phyloP scores from a whole-genome alignment of 2,113 vertebrate species.

The Mesoclemmys tuberculata region DNA sequence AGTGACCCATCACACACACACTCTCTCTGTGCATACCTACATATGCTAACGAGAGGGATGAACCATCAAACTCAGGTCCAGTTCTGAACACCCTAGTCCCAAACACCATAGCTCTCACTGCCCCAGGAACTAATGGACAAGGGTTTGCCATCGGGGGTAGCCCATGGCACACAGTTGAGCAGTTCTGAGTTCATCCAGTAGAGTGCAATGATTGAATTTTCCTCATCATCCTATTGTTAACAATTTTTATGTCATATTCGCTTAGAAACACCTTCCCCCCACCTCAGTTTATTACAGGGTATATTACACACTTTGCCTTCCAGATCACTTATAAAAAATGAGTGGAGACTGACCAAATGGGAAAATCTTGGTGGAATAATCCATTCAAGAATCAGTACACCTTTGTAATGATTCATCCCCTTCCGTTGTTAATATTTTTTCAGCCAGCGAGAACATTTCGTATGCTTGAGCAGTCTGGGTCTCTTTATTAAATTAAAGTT shows the following conservation, averaged over 20 bases:
- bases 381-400: not conserved
- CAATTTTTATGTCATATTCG: not conserved
- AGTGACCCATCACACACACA: not conserved
- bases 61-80: not conserved
- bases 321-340: not conserved
- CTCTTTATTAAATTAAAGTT: constrained; percentile 49
- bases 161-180: not conserved
- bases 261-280: not conserved
- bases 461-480: not conserved
- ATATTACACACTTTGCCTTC: not conserved
- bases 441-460: constrained; percentile 19
- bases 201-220: not conserved
- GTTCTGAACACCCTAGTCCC: not conserved
- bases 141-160: not conserved
- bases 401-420: constrained; percentile 6
- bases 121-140: not conserved
- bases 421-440: constrained; percentile 44
- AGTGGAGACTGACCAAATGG: not conserved
- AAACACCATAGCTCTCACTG: not conserved
- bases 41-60: not conserved
- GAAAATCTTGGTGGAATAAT: not conserved
- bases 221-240: not conserved
- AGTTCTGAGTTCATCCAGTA: not conserved
- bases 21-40: no score
- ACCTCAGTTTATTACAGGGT: not conserved